Evolutionary conservation across 2,113 vertebrate species (phyloP).

Genomic region (Delphinapterus leucas): DNA sequence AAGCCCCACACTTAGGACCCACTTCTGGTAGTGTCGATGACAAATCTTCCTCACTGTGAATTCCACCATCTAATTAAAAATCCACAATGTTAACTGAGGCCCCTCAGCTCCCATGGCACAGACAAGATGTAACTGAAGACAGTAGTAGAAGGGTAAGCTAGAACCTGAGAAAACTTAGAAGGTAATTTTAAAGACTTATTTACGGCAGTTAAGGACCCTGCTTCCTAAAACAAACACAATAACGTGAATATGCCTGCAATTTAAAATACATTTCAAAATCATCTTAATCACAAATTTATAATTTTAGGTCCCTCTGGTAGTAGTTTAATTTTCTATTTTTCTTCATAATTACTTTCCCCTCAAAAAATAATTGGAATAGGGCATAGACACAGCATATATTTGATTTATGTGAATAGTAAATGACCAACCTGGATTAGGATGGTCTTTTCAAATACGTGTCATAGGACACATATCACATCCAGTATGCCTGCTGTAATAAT

Average conservation of each 20-base stretch:
- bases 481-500: not conserved
- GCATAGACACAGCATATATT: not conserved
- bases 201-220: not conserved
- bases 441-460: not conserved
- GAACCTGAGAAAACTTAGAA: not conserved
- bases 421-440: not conserved
- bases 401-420: not conserved
- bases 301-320: not conserved
- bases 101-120: not conserved
- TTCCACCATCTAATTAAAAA: not conserved
- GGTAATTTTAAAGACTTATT: not conserved
- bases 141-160: not conserved
- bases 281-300: not conserved
- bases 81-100: fast-evolving
- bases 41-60: not conserved
- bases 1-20: not conserved
- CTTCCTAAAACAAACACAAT: not conserved
- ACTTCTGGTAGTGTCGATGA: not conserved
- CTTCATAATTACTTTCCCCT: not conserved
- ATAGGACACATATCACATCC: not conserved
- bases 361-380: not conserved
- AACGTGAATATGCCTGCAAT: not conserved
- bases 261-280: not conserved
- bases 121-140: not conserved
- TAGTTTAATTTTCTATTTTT: not conserved